phyloP scores from a whole-genome alignment of 2,113 vertebrate genomes.

The Dipodomys ordii region DNA sequence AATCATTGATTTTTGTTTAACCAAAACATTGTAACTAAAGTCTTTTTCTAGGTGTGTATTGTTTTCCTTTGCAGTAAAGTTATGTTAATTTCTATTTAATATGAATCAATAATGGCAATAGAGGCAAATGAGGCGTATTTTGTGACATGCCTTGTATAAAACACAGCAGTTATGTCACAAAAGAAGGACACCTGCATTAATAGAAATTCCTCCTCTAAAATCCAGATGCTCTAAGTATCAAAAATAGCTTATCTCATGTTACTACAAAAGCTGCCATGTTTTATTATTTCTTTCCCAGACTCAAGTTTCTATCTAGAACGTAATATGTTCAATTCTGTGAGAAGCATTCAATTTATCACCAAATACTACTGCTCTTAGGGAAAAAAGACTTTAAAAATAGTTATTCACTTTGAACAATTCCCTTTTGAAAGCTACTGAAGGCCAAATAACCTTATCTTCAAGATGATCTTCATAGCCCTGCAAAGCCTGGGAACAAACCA shows the following conservation, averaged over 20 bases:
- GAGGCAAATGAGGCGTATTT: background rate
- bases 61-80: background rate
- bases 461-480: conserved; percentile 50
- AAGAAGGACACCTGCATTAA: conserved; percentile 3
- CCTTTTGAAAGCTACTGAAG: conserved; percentile 52
- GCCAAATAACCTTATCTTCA: conserved; percentile 56
- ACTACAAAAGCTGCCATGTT: conserved; percentile 13
- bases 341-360: conserved; percentile 62
- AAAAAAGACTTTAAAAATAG: conserved; percentile 3
- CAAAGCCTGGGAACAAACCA: conserved; percentile 43
- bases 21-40: background rate
- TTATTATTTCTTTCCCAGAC: conserved; percentile 31
- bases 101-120: background rate
- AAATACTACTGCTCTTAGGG: conserved; percentile 49
- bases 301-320: conserved; percentile 44
- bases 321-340: conserved; percentile 61
- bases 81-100: background rate
- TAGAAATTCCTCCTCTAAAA: conserved; percentile 14
- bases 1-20: background rate
- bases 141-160: background rate
- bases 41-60: background rate
- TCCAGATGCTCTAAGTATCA: conserved; percentile 28
- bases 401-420: conserved; percentile 62
- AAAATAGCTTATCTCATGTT: conserved; percentile 48
- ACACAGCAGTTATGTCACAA: conserved; percentile 26